Conservation (phyloP, 2,113 vertebrate genomes). For the Gasterosteus aculeatus region DNA sequence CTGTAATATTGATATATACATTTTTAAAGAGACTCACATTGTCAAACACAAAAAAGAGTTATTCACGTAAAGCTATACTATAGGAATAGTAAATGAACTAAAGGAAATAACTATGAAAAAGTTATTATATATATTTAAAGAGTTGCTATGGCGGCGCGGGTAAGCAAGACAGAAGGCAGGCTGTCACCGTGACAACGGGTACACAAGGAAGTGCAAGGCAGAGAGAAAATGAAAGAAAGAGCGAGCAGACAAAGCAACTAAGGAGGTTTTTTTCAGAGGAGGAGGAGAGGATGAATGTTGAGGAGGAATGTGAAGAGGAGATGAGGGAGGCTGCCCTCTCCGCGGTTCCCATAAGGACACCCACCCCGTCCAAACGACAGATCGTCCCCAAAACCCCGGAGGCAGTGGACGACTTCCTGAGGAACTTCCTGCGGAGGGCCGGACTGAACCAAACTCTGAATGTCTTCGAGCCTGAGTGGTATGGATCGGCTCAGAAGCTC, state of each 20-base stretch:
- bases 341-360: slow-evolving; percentile 36
- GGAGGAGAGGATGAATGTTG: background rate
- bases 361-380: slow-evolving; percentile 31
- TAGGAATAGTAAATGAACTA: no score
- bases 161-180: background rate
- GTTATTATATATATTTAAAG: background rate
- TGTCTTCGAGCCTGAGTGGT: slow-evolving; percentile 93
- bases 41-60: no score
- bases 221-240: slow-evolving; percentile 20
- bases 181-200: slow-evolving; percentile 32
- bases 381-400: slow-evolving; percentile 71
- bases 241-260: background rate
- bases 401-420: slow-evolving; percentile 88
- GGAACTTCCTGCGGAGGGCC: slow-evolving; percentile 88
- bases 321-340: background rate
- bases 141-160: background rate
- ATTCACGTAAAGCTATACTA: no score
- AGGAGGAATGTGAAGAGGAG: slow-evolving; percentile 50
- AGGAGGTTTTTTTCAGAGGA: background rate
- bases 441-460: slow-evolving; percentile 88
- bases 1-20: background rate
- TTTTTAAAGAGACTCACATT: no score
- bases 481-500: slow-evolving; percentile 72
- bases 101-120: background rate
- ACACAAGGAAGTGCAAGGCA: slow-evolving; percentile 22